Percentiles rank a stretch among this genome's conserved stretches.
Conservation (phyloP, 1,140 invertebrate species). For the Heliconius hermathena region DNA sequence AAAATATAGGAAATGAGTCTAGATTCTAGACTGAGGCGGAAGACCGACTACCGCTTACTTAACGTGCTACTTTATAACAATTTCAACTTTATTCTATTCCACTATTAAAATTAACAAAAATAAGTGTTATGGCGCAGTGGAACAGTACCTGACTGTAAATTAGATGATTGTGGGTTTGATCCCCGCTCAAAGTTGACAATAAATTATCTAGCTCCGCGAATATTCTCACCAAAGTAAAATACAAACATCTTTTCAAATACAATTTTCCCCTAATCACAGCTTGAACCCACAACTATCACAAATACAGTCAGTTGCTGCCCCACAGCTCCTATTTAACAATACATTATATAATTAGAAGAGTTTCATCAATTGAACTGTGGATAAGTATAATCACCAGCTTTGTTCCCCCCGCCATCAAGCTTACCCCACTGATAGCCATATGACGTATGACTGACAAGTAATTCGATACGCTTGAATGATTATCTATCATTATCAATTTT, state of each 20-base stretch:
- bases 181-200: no score
- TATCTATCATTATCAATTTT: background rate
- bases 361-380: background rate
- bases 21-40: conserved; percentile 10
- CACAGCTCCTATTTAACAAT: background rate
- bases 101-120: no score
- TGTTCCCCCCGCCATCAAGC: background rate
- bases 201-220: no score
- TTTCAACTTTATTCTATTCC: background rate
- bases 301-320: no score
- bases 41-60: conserved; percentile 4
- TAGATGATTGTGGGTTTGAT: no score
- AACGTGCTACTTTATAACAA: background rate
- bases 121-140: no score
- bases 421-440: background rate
- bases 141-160: no score
- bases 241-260: no score
- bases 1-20: conserved; percentile 7
- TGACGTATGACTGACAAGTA: conserved; percentile 14
- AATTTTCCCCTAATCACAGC: no score
- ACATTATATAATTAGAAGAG: background rate
- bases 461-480: background rate
- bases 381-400: background rate
- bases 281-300: background rate
- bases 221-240: no score